A percentile compares a stretch with the other conserved stretches of the same genome.
Conservation (phyloP, 2,888 invertebrate species). For the Chironomus tentans region DNA sequence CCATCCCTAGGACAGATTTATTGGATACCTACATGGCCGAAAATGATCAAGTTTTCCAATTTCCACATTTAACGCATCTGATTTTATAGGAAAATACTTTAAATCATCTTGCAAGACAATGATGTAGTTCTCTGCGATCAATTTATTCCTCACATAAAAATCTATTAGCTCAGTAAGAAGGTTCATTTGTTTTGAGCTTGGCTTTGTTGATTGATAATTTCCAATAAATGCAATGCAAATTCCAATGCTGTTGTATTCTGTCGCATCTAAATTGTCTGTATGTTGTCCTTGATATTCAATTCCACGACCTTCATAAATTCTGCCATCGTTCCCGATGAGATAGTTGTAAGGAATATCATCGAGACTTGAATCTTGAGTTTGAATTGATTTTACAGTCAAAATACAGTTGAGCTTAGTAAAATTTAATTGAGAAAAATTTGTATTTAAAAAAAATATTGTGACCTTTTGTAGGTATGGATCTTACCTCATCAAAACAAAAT, state of each 20-base stretch:
- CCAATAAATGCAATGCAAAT: not conserved
- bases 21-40: too few species aligned
- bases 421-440: too few species aligned
- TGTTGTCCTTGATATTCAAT: not conserved
- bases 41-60: not conserved
- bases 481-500: too few species aligned
- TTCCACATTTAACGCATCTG: not conserved
- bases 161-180: not conserved
- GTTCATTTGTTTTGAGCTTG: not conserved
- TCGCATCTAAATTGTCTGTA: not conserved
- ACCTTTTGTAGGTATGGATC: too few species aligned
- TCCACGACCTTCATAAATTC: not conserved
- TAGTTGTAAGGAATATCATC: not conserved
- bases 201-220: not conserved
- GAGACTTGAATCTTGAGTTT: not conserved
- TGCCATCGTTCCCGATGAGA: not conserved
- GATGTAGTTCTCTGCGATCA: not conserved
- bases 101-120: not conserved
- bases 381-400: not conserved
- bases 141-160: not conserved
- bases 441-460: too few species aligned
- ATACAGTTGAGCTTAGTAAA: too few species aligned
- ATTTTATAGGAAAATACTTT: not conserved
- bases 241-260: not conserved
- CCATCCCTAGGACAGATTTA: too few species aligned